A percentile compares a stretch with the other conserved stretches of the same genome.
Conservation (phyloP, 2,888 invertebrate species). For the Coelinius sp. region DNA sequence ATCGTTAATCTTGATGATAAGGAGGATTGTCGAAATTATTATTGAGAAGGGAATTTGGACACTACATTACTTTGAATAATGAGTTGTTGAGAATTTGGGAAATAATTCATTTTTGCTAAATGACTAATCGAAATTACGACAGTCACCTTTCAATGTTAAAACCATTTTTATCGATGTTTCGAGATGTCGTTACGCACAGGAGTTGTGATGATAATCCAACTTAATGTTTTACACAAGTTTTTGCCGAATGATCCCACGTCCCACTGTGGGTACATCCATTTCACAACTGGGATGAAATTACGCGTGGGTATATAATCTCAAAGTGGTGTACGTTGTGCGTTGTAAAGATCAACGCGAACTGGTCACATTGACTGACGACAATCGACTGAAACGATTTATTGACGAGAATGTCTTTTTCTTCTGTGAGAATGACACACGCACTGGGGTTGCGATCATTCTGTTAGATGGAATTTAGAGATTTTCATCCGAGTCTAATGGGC, state of each 20-base stretch:
- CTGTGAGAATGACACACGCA: background rate
- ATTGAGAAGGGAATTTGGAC: background rate
- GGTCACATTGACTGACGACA: constrained; percentile 48
- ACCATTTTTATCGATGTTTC: background rate
- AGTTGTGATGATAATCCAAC: background rate
- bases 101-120: background rate
- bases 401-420: constrained; percentile 11
- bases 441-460: background rate
- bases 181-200: background rate
- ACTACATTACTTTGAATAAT: background rate
- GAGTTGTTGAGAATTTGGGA: background rate
- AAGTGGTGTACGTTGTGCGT: constrained; percentile 6
- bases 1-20: background rate
- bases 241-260: background rate
- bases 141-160: constrained; percentile 6
- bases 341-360: constrained; percentile 36
- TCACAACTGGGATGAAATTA: background rate
- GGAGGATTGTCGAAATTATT: background rate
- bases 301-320: background rate
- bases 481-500: background rate
- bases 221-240: background rate
- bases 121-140: constrained; percentile 9
- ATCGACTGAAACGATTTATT: constrained; percentile 42
- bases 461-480: background rate
- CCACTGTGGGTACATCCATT: background rate